Evolutionary conservation across 2,797 vertebrate genomes (phyloP).

Genomic region (Phaenicophaeus curvirostris): DNA sequence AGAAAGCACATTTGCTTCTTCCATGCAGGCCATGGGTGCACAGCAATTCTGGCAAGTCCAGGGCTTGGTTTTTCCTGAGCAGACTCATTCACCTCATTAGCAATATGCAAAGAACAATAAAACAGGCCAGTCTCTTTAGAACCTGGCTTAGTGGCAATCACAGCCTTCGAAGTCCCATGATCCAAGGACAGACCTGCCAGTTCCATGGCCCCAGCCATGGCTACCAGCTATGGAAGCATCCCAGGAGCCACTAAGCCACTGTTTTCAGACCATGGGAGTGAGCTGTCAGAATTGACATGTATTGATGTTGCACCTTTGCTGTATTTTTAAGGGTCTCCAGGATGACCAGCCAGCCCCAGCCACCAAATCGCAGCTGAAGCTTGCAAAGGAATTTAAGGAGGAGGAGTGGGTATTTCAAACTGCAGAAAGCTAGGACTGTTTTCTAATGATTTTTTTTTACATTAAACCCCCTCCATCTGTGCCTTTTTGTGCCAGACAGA

Average conservation of each 20-base stretch:
- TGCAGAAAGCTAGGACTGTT: neutral
- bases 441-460: conserved; percentile 5
- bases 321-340: neutral
- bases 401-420: neutral
- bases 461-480: conserved; percentile 22
- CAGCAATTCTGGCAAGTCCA: neutral
- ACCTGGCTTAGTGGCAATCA: neutral
- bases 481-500: conserved; percentile 49
- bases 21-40: neutral
- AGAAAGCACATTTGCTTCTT: neutral
- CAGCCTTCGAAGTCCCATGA: neutral
- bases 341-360: neutral
- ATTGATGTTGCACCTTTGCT: neutral
- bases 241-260: neutral
- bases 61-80: neutral
- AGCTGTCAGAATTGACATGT: neutral
- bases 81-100: neutral
- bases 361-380: neutral
- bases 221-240: neutral
- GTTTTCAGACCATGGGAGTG: neutral
- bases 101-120: neutral
- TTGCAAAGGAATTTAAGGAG: neutral
- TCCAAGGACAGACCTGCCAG: neutral
- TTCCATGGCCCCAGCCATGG: fast-evolving
- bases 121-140: neutral